phyloP scores from a whole-genome alignment of 1,140 invertebrate species.

The Drosophila burlai region DNA sequence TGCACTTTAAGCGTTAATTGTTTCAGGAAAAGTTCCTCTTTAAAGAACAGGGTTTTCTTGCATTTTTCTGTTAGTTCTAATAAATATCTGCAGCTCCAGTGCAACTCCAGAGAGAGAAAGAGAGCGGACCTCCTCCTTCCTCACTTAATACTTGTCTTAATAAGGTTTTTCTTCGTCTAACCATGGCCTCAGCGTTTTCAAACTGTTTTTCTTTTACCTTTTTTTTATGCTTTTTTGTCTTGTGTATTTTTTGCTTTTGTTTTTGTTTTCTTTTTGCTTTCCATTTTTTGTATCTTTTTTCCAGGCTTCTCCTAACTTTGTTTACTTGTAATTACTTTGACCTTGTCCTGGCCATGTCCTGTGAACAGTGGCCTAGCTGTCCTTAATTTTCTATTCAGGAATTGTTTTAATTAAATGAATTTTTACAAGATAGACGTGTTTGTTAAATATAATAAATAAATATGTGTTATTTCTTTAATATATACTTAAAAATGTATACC shows the following conservation, averaged over 20 bases:
- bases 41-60: background rate
- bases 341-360: conserved; percentile 26
- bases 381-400: background rate
- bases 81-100: background rate
- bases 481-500: background rate
- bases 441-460: too few species aligned
- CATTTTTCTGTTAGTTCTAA: background rate
- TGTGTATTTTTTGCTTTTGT: background rate
- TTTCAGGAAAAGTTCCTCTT: background rate
- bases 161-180: conserved; percentile 10
- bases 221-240: conserved; percentile 2
- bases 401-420: background rate
- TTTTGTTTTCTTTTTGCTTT: background rate
- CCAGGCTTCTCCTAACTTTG: conserved; percentile 35
- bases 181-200: conserved; percentile 1
- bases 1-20: conserved; percentile 16
- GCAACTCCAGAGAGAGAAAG: background rate
- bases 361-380: background rate
- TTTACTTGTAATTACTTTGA: conserved; percentile 64
- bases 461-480: too few species aligned
- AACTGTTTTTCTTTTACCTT: conserved; percentile 9
- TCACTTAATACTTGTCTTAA: conserved; percentile 12
- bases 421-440: too few species aligned
- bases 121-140: background rate
- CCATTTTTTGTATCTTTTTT: background rate